phyloP scores from a whole-genome alignment of 2,113 vertebrate genomes.

The Bungarus multicinctus region DNA sequence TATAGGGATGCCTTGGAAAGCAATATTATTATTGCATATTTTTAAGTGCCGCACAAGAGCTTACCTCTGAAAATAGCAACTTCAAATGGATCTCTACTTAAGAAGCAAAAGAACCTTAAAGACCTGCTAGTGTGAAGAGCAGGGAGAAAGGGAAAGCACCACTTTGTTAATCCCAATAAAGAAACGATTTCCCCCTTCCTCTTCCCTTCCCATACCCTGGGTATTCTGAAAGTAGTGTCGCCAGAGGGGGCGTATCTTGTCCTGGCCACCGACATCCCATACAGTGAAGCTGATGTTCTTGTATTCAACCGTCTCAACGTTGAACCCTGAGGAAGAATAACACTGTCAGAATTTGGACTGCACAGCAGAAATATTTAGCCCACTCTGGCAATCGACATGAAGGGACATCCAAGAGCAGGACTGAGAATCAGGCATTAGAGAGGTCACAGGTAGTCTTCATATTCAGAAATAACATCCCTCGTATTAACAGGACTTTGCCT shows the following conservation, averaged over 20 bases:
- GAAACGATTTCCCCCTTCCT: not conserved
- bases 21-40: not conserved
- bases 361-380: not conserved
- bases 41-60: not conserved
- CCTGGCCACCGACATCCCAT: constrained; percentile 98
- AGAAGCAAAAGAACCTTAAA: not conserved
- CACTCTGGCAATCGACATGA: not conserved
- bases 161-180: too few relatives aligned
- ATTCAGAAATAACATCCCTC: not conserved
- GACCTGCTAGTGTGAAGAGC: not conserved
- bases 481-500: not conserved
- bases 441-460: not conserved
- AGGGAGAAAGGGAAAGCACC: not conserved
- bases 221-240: constrained; percentile 99
- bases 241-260: constrained; percentile 98
- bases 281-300: constrained; percentile 99
- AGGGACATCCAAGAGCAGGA: not conserved
- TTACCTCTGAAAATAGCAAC: not conserved
- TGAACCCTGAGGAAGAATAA: constrained; percentile 81
- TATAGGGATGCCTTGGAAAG: not conserved
- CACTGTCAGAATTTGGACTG: not conserved
- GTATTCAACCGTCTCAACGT: constrained; percentile 97
- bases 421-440: not conserved
- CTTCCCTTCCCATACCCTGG: constrained; percentile 78
- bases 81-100: not conserved